These are phyloP conservation scores for Vireo griseus DNA, from an alignment of 2,797 vertebrate genomes.

Conservation along the genomic window DNA sequence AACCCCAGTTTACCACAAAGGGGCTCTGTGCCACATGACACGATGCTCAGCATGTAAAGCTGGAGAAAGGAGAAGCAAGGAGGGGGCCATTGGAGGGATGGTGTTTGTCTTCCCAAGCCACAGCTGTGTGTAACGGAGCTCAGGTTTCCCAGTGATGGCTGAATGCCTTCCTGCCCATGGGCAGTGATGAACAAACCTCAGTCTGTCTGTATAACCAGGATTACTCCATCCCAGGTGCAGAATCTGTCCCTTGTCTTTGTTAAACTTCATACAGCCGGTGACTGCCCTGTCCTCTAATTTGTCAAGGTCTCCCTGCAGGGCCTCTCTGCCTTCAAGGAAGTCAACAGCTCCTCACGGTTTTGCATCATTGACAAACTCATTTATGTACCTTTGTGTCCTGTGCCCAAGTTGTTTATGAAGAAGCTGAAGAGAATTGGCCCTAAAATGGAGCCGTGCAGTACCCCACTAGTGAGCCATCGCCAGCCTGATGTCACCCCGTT, in stretches of 20 bases:
- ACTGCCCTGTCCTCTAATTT: not conserved
- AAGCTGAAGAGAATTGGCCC: not conserved
- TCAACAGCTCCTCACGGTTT: not conserved
- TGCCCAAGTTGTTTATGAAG: not conserved
- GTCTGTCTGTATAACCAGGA: not conserved
- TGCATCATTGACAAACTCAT: not conserved
- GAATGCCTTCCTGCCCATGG: not conserved
- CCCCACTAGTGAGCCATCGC: rapidly evolving
- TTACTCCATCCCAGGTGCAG: not conserved
- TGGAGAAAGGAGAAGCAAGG: not conserved
- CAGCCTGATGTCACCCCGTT: not conserved
- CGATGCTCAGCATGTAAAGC: not conserved
- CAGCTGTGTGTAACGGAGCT: not conserved
- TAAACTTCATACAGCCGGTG: not conserved
- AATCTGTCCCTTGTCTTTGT: not conserved
- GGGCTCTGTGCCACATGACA: not conserved
- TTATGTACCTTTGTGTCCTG: not conserved
- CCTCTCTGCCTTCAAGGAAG: not conserved
- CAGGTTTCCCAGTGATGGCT: not conserved
- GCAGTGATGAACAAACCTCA: rapidly evolving
- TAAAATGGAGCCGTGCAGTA: not conserved
- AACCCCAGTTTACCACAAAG: not conserved
- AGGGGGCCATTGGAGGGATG: not conserved
- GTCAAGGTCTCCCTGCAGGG: rapidly evolving
- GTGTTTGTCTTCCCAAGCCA: not conserved